These are phyloP conservation scores for Epinephelus lanceolatus DNA, from an alignment of 2,113 vertebrate species.

Conservation along the genomic window DNA sequence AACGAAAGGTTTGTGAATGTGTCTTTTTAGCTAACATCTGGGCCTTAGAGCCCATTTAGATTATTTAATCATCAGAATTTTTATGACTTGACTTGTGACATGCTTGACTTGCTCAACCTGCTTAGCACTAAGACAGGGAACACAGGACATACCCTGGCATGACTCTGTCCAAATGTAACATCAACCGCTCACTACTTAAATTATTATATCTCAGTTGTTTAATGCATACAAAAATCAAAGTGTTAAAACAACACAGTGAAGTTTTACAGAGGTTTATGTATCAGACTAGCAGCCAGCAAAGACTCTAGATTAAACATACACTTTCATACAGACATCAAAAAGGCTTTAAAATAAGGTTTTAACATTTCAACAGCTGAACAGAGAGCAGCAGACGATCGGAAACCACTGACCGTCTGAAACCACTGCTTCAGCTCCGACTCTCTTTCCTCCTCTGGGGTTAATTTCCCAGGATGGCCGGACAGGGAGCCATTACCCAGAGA, in stretches of 20 bases:
- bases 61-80: too few species aligned
- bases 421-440: background rate
- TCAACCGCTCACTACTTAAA: too few species aligned
- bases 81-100: too few species aligned
- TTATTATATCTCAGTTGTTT: too few species aligned
- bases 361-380: constrained; percentile 2
- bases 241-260: too few species aligned
- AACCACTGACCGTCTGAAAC: background rate
- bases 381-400: constrained; percentile 5
- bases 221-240: too few species aligned
- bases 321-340: background rate
- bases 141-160: background rate
- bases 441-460: constrained; percentile 13
- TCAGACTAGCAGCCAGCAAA: background rate
- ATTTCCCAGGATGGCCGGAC: constrained; percentile 10
- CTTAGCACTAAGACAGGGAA: background rate
- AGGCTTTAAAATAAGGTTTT: background rate
- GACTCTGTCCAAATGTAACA: too few species aligned
- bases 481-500: constrained; percentile 48
- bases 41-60: too few species aligned
- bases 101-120: too few species aligned
- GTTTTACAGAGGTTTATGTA: background rate
- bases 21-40: too few species aligned
- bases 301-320: background rate
- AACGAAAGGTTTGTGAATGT: too few species aligned